Conservation (phyloP, 2,888 invertebrate genomes). For the Chrysotoxum bicinctum region DNA sequence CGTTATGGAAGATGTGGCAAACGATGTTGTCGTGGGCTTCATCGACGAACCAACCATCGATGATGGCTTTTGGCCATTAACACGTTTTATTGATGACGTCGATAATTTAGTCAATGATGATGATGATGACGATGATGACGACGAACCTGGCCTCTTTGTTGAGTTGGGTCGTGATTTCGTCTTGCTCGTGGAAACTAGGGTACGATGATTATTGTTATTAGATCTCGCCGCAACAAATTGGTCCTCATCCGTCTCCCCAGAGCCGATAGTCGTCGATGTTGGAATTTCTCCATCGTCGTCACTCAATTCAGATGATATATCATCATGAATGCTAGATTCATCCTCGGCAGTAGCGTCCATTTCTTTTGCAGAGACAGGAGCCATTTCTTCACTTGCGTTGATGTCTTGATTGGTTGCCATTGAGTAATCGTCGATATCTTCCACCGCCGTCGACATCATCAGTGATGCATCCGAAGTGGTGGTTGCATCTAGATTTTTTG, state of each 20-base stretch:
- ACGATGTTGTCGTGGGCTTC: constrained; percentile 65
- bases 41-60: constrained; percentile 69
- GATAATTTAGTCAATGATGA: constrained; percentile 74
- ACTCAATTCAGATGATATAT: constrained; percentile 30
- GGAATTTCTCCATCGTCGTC: constrained; percentile 58
- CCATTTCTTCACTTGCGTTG: constrained; percentile 75
- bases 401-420: constrained; percentile 60
- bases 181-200: constrained; percentile 77
- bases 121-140: constrained; percentile 75
- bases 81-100: constrained; percentile 74
- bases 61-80: constrained; percentile 74
- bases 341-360: constrained; percentile 41
- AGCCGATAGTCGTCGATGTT: constrained; percentile 66
- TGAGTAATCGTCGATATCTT: constrained; percentile 56
- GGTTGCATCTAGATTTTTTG: constrained; percentile 47
- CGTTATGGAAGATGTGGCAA: constrained; percentile 62
- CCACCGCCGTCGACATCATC: constrained; percentile 48
- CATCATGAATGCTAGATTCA: constrained; percentile 35
- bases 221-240: constrained; percentile 80
- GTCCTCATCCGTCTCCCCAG: constrained; percentile 73
- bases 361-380: constrained; percentile 74
- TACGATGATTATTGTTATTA: constrained; percentile 79
- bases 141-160: constrained; percentile 71
- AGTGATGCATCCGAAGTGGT: constrained; percentile 37
- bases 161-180: constrained; percentile 75